Percentiles rank a stretch among this genome's conserved stretches.
These are phyloP conservation scores for Odocoileus hemionus DNA, from an alignment of 2,113 vertebrate genomes.

Conservation along the genomic window DNA sequence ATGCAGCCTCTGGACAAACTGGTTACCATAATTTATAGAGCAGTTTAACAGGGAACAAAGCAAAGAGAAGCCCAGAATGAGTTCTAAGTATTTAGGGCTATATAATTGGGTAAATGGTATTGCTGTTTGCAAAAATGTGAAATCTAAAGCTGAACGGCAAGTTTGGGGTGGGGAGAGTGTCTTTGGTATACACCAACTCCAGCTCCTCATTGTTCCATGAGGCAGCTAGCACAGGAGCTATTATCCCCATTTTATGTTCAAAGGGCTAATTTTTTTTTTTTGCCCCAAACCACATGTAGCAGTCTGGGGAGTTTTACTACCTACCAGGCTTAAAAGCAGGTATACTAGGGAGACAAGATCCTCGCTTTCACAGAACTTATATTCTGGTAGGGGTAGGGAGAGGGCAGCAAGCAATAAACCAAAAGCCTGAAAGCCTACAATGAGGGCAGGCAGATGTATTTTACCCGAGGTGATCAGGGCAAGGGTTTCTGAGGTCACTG, in stretches of 20 bases:
- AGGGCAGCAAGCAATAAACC: neutral
- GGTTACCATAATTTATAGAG: neutral
- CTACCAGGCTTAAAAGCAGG: neutral
- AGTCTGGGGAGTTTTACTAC: neutral
- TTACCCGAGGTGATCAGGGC: neutral
- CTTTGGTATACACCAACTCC: neutral
- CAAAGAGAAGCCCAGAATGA: neutral
- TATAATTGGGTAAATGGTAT: neutral
- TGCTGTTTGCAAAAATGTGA: neutral
- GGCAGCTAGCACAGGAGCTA: neutral
- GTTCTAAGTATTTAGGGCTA: neutral
- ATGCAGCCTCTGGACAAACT: neutral
- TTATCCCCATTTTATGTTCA: neutral
- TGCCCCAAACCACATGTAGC: neutral
- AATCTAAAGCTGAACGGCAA: neutral
- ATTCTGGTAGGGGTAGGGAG: neutral
- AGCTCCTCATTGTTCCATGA: neutral
- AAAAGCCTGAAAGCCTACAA: neutral
- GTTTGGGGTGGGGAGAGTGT: neutral
- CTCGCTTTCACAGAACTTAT: neutral
- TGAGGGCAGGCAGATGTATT: neutral
- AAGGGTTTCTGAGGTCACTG: neutral
- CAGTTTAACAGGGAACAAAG: neutral
- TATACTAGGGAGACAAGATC: neutral
- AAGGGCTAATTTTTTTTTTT: neutral